These are phyloP conservation scores for Cotesia chilonis DNA, from an alignment of 1,140 invertebrate species.

Conservation along the genomic window DNA sequence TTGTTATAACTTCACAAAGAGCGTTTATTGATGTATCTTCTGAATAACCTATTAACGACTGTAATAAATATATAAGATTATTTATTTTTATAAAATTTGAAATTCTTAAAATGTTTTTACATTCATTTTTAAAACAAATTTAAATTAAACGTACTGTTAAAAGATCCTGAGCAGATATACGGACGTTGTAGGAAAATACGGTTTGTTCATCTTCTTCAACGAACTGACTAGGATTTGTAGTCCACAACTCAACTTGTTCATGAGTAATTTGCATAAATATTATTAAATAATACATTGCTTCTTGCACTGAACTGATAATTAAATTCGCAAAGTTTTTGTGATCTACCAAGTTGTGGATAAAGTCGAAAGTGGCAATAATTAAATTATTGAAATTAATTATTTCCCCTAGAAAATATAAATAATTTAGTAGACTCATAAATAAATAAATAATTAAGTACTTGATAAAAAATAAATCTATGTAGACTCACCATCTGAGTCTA, in stretches of 20 bases:
- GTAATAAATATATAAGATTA: conserved; percentile 33
- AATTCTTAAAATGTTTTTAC: neutral
- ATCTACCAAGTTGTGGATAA: conserved; percentile 75
- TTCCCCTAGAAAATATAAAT: conserved; percentile 68
- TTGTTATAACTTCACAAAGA: conserved; percentile 72
- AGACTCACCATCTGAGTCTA: conserved; percentile 68
- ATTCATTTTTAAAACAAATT: no score
- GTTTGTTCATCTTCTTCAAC: conserved; percentile 82
- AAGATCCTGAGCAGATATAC: conserved; percentile 79
- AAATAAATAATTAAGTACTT: no score
- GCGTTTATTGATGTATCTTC: conserved; percentile 70
- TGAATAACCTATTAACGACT: conserved; percentile 74
- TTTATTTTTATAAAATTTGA: neutral
- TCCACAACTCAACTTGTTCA: conserved; percentile 78
- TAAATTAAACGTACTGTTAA: conserved; percentile 64
- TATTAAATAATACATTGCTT: conserved; percentile 80
- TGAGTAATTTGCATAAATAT: conserved; percentile 83
- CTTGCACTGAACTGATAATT: conserved; percentile 74
- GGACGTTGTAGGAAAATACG: conserved; percentile 75
- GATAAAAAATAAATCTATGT: no score
- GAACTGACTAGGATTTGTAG: conserved; percentile 76
- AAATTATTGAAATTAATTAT: conserved; percentile 78
- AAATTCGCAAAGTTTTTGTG: conserved; percentile 69
- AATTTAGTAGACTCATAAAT: neutral
- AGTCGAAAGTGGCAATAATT: conserved; percentile 81